phyloP scores from a whole-genome alignment of 2,113 vertebrate species.

The Tragulus kanchil region DNA sequence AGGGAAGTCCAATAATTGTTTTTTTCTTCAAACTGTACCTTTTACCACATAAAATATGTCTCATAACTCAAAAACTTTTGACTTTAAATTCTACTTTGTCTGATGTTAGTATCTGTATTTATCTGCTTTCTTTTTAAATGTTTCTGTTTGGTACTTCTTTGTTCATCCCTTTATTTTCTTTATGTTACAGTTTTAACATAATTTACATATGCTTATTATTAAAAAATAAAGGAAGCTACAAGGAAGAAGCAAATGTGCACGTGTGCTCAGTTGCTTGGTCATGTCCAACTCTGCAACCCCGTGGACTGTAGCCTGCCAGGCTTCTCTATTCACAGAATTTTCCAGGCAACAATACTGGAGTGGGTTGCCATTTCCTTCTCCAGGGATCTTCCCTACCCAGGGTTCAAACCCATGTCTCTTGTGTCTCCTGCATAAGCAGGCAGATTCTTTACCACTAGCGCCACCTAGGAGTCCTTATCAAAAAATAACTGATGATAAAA shows the following conservation, averaged over 20 bases:
- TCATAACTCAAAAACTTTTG: not conserved
- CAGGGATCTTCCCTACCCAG: not conserved
- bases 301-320: not conserved
- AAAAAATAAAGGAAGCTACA: not conserved
- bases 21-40: not conserved
- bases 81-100: slow-evolving; percentile 25
- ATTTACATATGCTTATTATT: not conserved
- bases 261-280: not conserved
- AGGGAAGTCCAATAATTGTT: no score
- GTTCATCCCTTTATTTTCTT: not conserved
- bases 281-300: not conserved
- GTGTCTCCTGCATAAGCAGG: not conserved
- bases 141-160: not conserved
- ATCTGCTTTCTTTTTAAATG: not conserved
- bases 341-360: not conserved
- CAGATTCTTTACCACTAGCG: not conserved
- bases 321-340: not conserved
- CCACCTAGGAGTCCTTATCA: not conserved
- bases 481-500: not conserved
- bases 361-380: not conserved
- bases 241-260: not conserved
- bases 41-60: not conserved
- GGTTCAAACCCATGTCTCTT: not conserved
- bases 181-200: not conserved
- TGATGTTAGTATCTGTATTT: not conserved